phyloP scores from a whole-genome alignment of 2,888 invertebrate genomes.

The Calliopum simillimum region DNA sequence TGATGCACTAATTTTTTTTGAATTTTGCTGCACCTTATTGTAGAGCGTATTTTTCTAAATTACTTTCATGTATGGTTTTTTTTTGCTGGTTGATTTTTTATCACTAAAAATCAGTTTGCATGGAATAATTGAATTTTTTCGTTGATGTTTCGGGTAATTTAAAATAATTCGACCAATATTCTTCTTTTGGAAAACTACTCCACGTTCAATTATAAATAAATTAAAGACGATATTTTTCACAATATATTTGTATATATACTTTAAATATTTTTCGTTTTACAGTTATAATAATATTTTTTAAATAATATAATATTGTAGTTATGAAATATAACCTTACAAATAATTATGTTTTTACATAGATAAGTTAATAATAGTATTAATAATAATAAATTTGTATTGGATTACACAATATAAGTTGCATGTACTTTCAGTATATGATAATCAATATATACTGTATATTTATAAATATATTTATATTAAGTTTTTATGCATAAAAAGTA shows the following conservation, averaged over 20 bases:
- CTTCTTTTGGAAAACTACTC: no score
- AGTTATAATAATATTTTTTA: conserved; percentile 29
- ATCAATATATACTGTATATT: conserved; percentile 9
- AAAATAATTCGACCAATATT: conserved; percentile 24
- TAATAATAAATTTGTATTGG: conserved; percentile 29
- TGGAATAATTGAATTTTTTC: no score
- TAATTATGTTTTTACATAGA: conserved; percentile 25
- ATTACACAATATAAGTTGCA: conserved; percentile 26
- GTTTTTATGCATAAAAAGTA: conserved; percentile 33
- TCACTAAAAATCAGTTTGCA: no score
- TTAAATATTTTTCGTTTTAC: conserved; percentile 49
- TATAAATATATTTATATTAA: conserved; percentile 23
- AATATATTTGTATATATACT: conserved; percentile 40
- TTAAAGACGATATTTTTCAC: not conserved
- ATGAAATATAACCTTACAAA: conserved; percentile 23
- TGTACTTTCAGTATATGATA: conserved; percentile 16
- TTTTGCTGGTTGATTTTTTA: no score
- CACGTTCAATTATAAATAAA: no score
- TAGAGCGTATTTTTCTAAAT: no score
- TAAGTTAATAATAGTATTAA: conserved; percentile 15
- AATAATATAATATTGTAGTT: conserved; percentile 27
- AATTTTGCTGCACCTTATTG: no score
- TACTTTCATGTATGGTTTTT: no score
- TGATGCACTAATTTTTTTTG: no score
- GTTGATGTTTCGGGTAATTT: no score